phyloP scores from a whole-genome alignment of 2,888 invertebrate species.

The Lasius platythorax region DNA sequence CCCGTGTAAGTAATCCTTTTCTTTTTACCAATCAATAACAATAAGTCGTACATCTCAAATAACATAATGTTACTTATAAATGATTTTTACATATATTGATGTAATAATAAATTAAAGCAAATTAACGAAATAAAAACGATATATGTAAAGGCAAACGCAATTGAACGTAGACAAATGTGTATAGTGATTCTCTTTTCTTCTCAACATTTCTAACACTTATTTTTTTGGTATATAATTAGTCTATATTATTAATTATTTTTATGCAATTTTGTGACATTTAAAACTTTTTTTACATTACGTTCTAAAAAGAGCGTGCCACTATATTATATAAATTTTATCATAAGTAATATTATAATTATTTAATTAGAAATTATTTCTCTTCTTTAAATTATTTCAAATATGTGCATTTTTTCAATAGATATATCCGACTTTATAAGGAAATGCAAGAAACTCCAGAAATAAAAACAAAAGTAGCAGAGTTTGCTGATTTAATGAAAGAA shows the following conservation, averaged over 20 bases:
- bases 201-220: neutral
- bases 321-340: neutral
- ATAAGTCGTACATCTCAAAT: neutral
- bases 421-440: neutral
- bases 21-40: neutral
- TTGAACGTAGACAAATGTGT: neutral
- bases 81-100: neutral
- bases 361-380: neutral
- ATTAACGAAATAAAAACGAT: neutral
- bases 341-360: constrained; percentile 20
- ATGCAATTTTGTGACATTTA: neutral
- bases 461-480: constrained; percentile 53
- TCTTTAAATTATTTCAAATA: neutral
- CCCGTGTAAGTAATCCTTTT: constrained; percentile 27
- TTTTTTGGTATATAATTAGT: neutral
- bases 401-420: neutral
- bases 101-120: neutral
- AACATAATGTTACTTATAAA: neutral
- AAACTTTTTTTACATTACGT: neutral
- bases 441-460: constrained; percentile 15
- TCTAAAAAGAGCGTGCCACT: neutral
- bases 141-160: neutral
- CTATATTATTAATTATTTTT: neutral
- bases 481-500: constrained; percentile 63
- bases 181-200: neutral